Percentiles rank a stretch among this genome's conserved stretches.
Evolutionary conservation across 2,888 invertebrate genomes (phyloP).

Genomic region (Himalopsyche tibetana): DNA sequence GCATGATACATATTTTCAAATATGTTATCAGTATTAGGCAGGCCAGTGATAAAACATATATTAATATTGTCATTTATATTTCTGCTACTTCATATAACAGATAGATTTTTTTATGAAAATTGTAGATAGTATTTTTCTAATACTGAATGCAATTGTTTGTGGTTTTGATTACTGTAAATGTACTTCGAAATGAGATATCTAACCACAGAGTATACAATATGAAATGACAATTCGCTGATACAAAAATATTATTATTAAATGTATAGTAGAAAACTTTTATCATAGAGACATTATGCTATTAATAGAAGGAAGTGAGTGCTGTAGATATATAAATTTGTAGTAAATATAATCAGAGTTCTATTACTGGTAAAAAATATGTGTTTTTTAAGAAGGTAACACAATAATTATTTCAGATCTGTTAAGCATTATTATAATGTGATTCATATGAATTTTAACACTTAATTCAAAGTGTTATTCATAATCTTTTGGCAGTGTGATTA

Average conservation of each 20-base stretch:
- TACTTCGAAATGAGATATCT: constrained; percentile 6
- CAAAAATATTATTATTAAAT: not conserved
- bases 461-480: too few species aligned
- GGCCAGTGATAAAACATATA: not conserved
- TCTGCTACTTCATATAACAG: not conserved
- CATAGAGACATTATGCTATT: not conserved
- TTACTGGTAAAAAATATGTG: too few species aligned
- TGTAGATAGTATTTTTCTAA: not conserved
- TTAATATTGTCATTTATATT: not conserved
- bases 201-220: not conserved
- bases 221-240: not conserved
- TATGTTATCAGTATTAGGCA: constrained; percentile 3
- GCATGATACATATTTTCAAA: not conserved
- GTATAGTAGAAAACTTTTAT: not conserved
- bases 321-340: too few species aligned
- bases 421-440: too few species aligned
- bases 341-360: too few species aligned
- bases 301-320: not conserved
- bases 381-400: too few species aligned
- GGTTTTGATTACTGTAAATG: not conserved
- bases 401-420: too few species aligned
- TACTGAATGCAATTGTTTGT: constrained; percentile 4
- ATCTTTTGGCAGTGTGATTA: too few species aligned
- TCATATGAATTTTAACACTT: too few species aligned
- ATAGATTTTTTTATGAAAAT: not conserved